These are phyloP conservation scores for Macrosiphum euphorbiae DNA, from an alignment of 2,888 invertebrate genomes.

Conservation along the genomic window DNA sequence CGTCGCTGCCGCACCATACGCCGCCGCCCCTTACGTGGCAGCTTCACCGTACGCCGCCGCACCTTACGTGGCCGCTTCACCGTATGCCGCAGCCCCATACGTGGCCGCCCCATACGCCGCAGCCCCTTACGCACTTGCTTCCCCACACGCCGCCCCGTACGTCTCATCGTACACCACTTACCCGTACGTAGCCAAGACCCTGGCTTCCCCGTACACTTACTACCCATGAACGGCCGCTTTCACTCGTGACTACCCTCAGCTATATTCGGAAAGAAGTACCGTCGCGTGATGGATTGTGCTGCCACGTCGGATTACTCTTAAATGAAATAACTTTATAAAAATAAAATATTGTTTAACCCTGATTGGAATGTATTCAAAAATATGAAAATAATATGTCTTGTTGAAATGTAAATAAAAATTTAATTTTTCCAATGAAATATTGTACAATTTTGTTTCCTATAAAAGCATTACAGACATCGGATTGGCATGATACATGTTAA, in stretches of 20 bases:
- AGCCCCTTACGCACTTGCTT: constrained; percentile 8
- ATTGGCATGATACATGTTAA: background rate
- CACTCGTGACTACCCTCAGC: background rate
- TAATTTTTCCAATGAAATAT: background rate
- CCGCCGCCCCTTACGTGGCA: constrained; percentile 26
- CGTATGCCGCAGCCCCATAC: constrained; percentile 45
- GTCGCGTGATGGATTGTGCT: background rate
- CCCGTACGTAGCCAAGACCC: constrained; percentile 55
- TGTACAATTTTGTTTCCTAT: background rate
- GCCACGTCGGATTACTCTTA: background rate
- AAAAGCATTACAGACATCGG: background rate
- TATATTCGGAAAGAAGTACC: background rate
- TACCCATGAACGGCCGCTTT: constrained; percentile 29
- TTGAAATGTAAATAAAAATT: background rate
- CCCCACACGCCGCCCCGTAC: constrained; percentile 50
- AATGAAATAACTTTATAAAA: background rate
- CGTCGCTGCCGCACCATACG: constrained; percentile 11
- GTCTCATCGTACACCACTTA: constrained; percentile 54
- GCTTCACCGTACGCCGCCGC: constrained; percentile 9
- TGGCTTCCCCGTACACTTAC: constrained; percentile 56
- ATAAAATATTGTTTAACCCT: background rate
- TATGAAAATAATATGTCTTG: background rate
- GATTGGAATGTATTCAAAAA: background rate
- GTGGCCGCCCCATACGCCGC: constrained; percentile 34
- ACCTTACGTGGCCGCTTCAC: constrained; percentile 36